Evolutionary conservation across 2,888 invertebrate genomes (phyloP), one percentile per base, ranked within the genome.

Genomic region (Resseliella maxima): DNA sequence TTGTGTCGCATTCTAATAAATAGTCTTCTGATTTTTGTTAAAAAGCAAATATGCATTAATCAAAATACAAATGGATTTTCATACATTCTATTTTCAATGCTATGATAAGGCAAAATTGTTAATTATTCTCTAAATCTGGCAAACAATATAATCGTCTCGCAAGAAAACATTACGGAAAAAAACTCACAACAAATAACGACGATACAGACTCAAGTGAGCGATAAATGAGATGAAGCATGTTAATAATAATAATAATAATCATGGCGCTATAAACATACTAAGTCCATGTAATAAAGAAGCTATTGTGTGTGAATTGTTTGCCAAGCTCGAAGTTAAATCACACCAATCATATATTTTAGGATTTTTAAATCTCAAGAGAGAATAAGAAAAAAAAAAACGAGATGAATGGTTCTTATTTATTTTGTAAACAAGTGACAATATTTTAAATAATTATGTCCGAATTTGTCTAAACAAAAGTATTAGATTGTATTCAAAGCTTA

Each of bases 1-100:
- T 72, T 72, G 72, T 72, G 72, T 31, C 72, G 31, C 72, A 72
- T 31, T 72, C 72, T 18, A 31, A 27, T 35, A 72, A 72, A 72
- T 72, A 59, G 59, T 59, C 27, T 72, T 31, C 1, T 72, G 72
- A 72, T 72, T 21, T 72, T 21, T 50, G 50, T 12, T 12, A 50
- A 31, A 35, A 31, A 72, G 31, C 31, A 72, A 72, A 31, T 2
- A 15, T 15, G 31, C 35, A 72, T 72, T 31, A 12, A 72, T 72
- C 72, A 72, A 2, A 72, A 12, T 3, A 1, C 0, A 72, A 72
- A 72, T 72, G 72, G 15, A 15, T 72, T 72, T 27, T 35, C 72
- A 31, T 72, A n/a, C n/a, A 12, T 72, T 72, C 72, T 72, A 35
- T 31, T 72, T 31, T 72, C 31, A 12, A 72, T 31, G 15, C 10